Conservation (phyloP, 2,797 vertebrate species). For the Sarcoramphus papa region DNA sequence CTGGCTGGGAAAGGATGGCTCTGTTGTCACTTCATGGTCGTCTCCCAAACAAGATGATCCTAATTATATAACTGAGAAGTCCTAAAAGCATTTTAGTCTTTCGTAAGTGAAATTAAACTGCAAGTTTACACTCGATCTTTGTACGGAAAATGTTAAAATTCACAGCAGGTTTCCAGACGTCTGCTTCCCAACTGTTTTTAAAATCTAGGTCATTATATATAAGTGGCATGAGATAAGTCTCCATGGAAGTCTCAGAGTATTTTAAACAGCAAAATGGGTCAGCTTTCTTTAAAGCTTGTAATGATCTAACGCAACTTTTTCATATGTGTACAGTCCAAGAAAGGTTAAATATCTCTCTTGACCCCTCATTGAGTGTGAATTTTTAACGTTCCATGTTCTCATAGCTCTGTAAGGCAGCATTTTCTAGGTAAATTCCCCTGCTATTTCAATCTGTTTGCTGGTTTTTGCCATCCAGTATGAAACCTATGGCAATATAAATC, state of each 20-base stretch:
- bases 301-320: background rate
- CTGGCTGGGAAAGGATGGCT: background rate
- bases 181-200: slow-evolving; percentile 36
- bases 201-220: slow-evolving; percentile 55
- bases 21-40: background rate
- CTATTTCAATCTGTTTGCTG: background rate
- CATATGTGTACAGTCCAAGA: background rate
- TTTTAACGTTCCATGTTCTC: background rate
- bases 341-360: slow-evolving; percentile 9
- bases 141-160: slow-evolving; percentile 9
- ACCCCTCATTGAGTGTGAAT: background rate
- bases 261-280: slow-evolving; percentile 13
- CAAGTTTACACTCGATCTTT: background rate
- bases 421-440: background rate
- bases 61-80: background rate
- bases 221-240: slow-evolving; percentile 16
- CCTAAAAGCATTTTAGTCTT: background rate
- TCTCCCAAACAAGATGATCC: background rate
- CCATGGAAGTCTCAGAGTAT: background rate
- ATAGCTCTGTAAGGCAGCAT: background rate
- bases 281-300: background rate
- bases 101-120: background rate
- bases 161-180: slow-evolving; percentile 32
- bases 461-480: background rate
- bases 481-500: background rate